These are phyloP conservation scores for Augochlora pura DNA, from an alignment of 1,140 invertebrate genomes.

Conservation along the genomic window DNA sequence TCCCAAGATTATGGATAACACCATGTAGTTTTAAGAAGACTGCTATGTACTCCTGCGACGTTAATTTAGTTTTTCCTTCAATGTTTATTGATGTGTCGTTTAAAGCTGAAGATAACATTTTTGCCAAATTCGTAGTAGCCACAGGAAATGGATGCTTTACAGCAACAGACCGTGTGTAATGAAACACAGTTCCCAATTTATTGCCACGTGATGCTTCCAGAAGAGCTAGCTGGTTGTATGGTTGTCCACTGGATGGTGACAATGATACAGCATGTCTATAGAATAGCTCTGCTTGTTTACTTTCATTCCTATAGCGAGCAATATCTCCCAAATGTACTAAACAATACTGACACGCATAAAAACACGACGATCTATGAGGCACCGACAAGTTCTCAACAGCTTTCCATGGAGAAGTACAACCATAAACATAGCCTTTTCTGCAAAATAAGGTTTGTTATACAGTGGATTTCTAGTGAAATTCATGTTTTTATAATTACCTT, in stretches of 20 bases:
- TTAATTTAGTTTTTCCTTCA: constrained; percentile 82
- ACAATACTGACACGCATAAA: constrained; percentile 93
- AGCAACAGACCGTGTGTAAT: constrained; percentile 90
- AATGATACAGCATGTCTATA: constrained; percentile 89
- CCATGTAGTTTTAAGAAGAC: constrained; percentile 86
- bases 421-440: constrained; percentile 78
- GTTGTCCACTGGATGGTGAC: constrained; percentile 91
- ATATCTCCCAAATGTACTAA: constrained; percentile 93
- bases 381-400: constrained; percentile 77
- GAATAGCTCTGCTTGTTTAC: constrained; percentile 86
- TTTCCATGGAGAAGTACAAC: constrained; percentile 77
- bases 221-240: constrained; percentile 93
- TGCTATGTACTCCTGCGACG: constrained; percentile 85
- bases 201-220: constrained; percentile 90
- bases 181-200: constrained; percentile 90
- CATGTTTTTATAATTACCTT: constrained; percentile 72
- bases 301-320: constrained; percentile 90
- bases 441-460: constrained; percentile 9
- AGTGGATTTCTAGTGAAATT: neutral
- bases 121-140: constrained; percentile 88
- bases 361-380: constrained; percentile 87
- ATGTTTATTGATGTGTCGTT: constrained; percentile 79
- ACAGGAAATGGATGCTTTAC: constrained; percentile 92
- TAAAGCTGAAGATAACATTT: constrained; percentile 83
- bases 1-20: constrained; percentile 82